Percentiles rank a stretch among this genome's conserved stretches.
Evolutionary conservation across 2,888 invertebrate genomes (phyloP).

Genomic region (Drosophila mimica): DNA sequence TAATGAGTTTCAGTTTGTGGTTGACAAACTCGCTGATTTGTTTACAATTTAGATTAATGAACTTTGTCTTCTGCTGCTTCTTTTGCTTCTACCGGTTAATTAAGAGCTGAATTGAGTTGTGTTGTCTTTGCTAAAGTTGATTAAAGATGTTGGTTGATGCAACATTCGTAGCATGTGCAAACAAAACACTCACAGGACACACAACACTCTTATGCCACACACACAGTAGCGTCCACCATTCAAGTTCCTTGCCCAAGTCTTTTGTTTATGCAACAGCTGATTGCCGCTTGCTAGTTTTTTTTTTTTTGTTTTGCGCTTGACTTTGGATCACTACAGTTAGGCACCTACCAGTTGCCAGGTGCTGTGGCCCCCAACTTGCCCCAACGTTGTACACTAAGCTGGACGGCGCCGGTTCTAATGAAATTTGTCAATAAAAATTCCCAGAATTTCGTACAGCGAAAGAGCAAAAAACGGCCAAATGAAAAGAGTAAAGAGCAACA

Average conservation of each 20-base stretch:
- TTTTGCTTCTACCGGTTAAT: slow-evolving; percentile 43
- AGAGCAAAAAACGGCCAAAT: slow-evolving; percentile 8
- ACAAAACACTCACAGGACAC: slow-evolving; percentile 3
- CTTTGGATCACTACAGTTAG: slow-evolving; percentile 75
- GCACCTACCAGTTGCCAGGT: slow-evolving; percentile 22
- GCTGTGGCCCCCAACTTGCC: slow-evolving; percentile 1
- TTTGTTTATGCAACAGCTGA: slow-evolving; percentile 65
- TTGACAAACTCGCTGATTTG: slow-evolving; percentile 49
- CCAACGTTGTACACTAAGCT: background rate
- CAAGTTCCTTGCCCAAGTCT: slow-evolving; percentile 79
- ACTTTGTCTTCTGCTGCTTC: slow-evolving; percentile 2
- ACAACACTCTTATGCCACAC: background rate
- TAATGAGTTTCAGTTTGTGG: slow-evolving; percentile 44
- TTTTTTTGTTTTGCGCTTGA: slow-evolving; percentile 49
- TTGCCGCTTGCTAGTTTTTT: slow-evolving; percentile 34
- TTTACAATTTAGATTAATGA: slow-evolving; percentile 53
- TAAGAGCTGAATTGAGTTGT: slow-evolving; percentile 17
- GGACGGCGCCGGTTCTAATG: slow-evolving; percentile 68
- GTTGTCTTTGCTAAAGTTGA: background rate
- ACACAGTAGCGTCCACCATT: slow-evolving; percentile 20
- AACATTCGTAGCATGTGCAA: slow-evolving; percentile 25
- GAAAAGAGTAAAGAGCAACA: slow-evolving; percentile 3
- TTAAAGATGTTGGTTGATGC: slow-evolving; percentile 2
- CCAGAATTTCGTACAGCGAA: slow-evolving; percentile 62
- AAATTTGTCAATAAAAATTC: slow-evolving; percentile 80